These are phyloP conservation scores for Mormyrus iriodes DNA, from an alignment of 2,113 vertebrate species.

Conservation along the genomic window DNA sequence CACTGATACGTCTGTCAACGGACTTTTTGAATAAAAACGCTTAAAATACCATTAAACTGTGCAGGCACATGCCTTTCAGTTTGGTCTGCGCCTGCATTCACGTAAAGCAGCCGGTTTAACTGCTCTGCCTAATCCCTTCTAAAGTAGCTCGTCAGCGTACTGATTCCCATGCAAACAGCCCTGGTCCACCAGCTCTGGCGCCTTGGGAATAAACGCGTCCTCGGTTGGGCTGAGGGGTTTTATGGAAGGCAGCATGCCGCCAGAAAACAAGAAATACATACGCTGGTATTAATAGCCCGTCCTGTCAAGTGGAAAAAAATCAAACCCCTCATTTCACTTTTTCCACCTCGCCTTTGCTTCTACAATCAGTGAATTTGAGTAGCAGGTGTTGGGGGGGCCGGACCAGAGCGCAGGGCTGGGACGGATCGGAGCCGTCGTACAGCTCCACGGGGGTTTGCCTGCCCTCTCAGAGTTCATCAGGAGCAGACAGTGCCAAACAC, in stretches of 20 bases:
- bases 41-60: neutral
- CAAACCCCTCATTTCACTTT: conserved; percentile 57
- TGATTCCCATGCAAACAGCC: neutral
- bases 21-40: neutral
- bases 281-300: conserved; percentile 14
- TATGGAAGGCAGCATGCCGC: neutral
- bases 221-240: neutral
- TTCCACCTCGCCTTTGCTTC: conserved; percentile 22
- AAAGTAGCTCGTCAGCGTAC: neutral
- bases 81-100: neutral
- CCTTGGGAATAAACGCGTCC: neutral
- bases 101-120: neutral
- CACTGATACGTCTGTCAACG: neutral
- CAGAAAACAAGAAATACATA: conserved; percentile 53
- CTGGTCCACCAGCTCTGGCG: neutral
- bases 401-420: neutral
- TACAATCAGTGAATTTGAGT: neutral
- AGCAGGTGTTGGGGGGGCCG: neutral
- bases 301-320: conserved; percentile 49
- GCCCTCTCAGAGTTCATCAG: neutral
- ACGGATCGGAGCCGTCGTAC: neutral
- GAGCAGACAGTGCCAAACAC: neutral
- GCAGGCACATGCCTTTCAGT: neutral
- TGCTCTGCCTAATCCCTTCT: neutral
- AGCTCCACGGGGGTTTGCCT: neutral